Base-by-base conservation (phyloP, 2,888 invertebrate species). In the Colostygia pectinataria region DNA sequence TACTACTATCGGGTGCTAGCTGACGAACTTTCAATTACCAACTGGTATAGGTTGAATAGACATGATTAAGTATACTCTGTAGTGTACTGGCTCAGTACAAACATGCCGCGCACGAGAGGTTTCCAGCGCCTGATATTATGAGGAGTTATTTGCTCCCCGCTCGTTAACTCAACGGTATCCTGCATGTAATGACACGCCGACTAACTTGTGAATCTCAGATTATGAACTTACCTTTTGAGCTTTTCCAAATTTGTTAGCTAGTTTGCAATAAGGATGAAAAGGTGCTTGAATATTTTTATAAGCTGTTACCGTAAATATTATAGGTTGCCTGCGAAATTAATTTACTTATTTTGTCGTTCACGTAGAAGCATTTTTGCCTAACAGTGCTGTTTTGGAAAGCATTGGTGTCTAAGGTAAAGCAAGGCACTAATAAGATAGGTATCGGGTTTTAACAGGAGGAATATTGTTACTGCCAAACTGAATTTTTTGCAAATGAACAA, bases 141-240 rank as follows among this genome's bases (percentile, higher is more conserved):
- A 78, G 68, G 74, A 80, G 81, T 77, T 84, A 82, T 83, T 83
- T 80, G 79, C 77, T 74, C 63, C 62, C 64, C 66, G 72, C 83
- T 85, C 80, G 78, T 85, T 85, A 84, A 74, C 66, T 59, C 67
- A 67, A 73, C 71, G 67, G 77, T 77, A 77, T 79, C 73, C 77
- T 78, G 77, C 64, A 67, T 71, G 69, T 77, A 80, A 80, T 71
- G 75, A 75, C 74, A 74, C 67, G 61, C 69, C 61, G 61, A 66
- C 57, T 68, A 68, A 68, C 68, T 68, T 66, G 64, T 67, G 44
- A 68, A 67, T 69, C 66, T 69, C 64, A 44, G 48, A 66, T 71
- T 71, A 74, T 68, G 66, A 65, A 59, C 58, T 65, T 36, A 31
- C 20, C 56, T 56, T 39, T 6, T 2, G 14, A 33, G 48, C 31